Evolutionary conservation across 2,797 vertebrate genomes (phyloP).

Genomic region (Dicrostonyx torquatus): DNA sequence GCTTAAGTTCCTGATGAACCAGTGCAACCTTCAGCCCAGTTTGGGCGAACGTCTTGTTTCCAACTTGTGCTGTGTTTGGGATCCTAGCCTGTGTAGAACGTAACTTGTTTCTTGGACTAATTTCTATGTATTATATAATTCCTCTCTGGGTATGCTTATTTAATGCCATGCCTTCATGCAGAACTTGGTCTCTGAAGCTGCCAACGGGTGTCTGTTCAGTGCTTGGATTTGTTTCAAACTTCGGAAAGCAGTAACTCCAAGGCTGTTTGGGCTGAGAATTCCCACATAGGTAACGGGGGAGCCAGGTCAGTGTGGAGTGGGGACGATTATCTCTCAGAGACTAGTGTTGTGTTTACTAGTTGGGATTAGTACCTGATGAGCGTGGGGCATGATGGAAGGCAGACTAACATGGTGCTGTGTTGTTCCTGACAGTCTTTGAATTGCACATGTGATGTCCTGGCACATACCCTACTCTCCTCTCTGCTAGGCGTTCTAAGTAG

Average conservation of each 20-base stretch:
- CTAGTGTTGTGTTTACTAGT: background rate
- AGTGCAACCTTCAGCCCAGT: background rate
- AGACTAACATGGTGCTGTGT: fast-evolving
- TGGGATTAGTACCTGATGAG: background rate
- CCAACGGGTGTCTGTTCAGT: constrained; percentile 32
- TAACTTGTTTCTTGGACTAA: constrained; percentile 50
- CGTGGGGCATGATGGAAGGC: background rate
- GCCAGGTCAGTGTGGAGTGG: background rate
- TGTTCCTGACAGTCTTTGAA: background rate
- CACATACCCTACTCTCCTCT: fast-evolving
- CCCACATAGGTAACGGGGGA: background rate
- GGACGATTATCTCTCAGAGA: background rate
- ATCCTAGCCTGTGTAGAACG: background rate
- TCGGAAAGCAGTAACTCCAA: background rate
- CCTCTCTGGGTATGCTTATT: constrained; percentile 33
- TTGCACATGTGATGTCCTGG: fast-evolving
- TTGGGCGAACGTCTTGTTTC: background rate
- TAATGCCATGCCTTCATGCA: constrained; percentile 18
- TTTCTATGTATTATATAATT: constrained; percentile 57
- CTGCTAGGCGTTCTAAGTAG: background rate
- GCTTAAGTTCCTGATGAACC: background rate
- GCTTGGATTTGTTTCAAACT: constrained; percentile 48
- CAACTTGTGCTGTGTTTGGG: background rate
- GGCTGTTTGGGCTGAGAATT: background rate
- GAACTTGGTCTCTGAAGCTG: constrained; percentile 51